Evolutionary conservation across 2,797 vertebrate species (phyloP), one percentile per base, ranked within the genome.

Genomic region (Lepus oiostolus): DNA sequence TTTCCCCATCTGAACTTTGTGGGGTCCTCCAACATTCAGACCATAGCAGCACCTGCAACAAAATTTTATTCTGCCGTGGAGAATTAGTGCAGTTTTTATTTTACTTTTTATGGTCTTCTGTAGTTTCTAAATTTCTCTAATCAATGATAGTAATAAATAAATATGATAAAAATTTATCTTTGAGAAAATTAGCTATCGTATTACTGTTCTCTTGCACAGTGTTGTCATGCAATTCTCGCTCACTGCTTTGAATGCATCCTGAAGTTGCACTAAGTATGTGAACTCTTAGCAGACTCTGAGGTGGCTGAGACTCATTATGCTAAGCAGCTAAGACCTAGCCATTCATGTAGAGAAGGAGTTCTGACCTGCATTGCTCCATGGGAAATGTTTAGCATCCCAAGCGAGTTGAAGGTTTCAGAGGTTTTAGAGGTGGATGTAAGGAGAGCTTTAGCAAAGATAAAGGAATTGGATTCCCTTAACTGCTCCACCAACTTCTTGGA

Each of bases 321-420:
- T 63, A 79, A 68, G 19, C 79, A 3, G n/a, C 12, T 52, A 58
- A 79, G 47, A 62, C 10, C 7, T 67, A 58, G 26, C 71, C 80
- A 80, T 38, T 88, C 47, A 85, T 63, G n/a, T 90, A 58, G 82
- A 87, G 82, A 92, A 60, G 92, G 3, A 63, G 22, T 92, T 84
- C 42, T 10, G 62, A 60, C 19, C 21, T 8, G 10, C 30, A 35
- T 74, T 95, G 88, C 52, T 76, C 32, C 70, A n/a, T 70, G 28
- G 60, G 11, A 85, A 54, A 5, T 26, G 1, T 74, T 65, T 58
- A 52, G 85, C 9, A 22, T 24, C 28, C 32, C 85, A 19, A 71
- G 88, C 67, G n/a, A 63, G 30, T 38, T 52, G 24, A 63, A 14
- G 7, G 14, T 28, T 72, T 70, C 88, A 54, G 42, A 42, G 42